These are phyloP conservation scores for Catajapyx aquilonaris DNA, from an alignment of 1,140 invertebrate genomes.

Conservation along the genomic window DNA sequence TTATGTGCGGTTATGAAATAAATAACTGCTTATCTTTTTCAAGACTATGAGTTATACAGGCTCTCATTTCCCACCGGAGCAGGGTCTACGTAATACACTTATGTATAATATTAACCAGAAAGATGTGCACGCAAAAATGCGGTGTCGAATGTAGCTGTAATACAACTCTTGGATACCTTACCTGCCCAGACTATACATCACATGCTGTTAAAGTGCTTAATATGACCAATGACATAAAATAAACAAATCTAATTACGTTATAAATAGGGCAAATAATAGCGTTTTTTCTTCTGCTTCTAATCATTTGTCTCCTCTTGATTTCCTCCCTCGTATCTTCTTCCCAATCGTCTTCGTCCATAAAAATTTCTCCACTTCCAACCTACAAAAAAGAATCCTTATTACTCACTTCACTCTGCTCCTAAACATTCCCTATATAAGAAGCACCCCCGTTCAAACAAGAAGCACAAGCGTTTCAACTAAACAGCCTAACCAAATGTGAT, in stretches of 20 bases:
- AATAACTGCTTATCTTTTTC: too few relatives aligned
- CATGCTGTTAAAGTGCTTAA: too few relatives aligned
- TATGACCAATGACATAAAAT: too few relatives aligned
- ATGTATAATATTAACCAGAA: too few relatives aligned
- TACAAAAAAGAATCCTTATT: constrained; percentile 16
- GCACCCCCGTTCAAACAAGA: background rate
- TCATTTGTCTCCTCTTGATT: constrained; percentile 13
- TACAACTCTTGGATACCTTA: too few relatives aligned
- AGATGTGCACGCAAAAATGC: too few relatives aligned
- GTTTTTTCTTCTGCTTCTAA: constrained; percentile 18
- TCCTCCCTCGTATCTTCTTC: constrained; percentile 29
- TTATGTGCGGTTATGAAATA: too few relatives aligned
- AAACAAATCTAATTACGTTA: constrained; percentile 28
- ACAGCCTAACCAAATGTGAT: background rate
- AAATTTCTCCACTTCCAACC: constrained; percentile 61
- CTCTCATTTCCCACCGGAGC: too few relatives aligned
- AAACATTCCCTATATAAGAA: constrained; percentile 1
- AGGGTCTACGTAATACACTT: too few relatives aligned
- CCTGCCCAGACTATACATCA: too few relatives aligned
- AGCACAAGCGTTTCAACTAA: background rate
- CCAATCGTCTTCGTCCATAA: constrained; percentile 55
- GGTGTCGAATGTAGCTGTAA: too few relatives aligned
- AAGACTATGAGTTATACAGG: too few relatives aligned
- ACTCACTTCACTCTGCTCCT: background rate
- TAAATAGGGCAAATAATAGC: constrained; percentile 37